Evolutionary conservation across 2,113 vertebrate genomes (phyloP).

Genomic region (Dicaeum eximium): DNA sequence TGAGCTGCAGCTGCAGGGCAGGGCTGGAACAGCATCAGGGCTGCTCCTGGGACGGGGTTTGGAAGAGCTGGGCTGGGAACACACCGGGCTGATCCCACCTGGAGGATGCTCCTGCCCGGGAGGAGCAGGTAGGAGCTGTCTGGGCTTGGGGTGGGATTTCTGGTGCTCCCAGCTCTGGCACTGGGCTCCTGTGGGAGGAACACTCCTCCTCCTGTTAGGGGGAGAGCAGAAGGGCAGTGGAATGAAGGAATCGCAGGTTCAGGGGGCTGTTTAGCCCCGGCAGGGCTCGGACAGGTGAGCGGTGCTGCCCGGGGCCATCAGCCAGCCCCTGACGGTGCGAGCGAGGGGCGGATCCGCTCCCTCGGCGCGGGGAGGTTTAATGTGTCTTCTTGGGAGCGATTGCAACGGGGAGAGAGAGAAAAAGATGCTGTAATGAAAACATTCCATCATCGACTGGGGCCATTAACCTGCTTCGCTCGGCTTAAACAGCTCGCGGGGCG

Average conservation of each 20-base stretch:
- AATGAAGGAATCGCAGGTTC: background rate
- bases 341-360: background rate
- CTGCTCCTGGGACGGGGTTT: background rate
- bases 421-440: constrained; percentile 31
- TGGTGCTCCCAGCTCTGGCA: background rate
- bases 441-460: constrained; percentile 5
- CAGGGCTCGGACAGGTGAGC: background rate
- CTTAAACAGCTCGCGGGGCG: background rate
- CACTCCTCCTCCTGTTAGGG: no score
- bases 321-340: rapidly evolving
- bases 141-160: background rate
- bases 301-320: background rate
- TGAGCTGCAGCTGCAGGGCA: background rate
- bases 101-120: background rate
- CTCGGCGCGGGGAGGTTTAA: background rate
- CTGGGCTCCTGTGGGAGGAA: background rate
- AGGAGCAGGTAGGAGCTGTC: background rate
- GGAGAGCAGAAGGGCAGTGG: background rate
- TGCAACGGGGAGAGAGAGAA: background rate
- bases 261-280: background rate
- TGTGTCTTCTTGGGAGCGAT: background rate
- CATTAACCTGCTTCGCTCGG: background rate
- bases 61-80: rapidly evolving
- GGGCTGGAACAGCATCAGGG: background rate
- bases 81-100: background rate